Evolutionary conservation across 1,140 invertebrate species (phyloP).

Genomic region (Paramacrobiotus metropolitanus): DNA sequence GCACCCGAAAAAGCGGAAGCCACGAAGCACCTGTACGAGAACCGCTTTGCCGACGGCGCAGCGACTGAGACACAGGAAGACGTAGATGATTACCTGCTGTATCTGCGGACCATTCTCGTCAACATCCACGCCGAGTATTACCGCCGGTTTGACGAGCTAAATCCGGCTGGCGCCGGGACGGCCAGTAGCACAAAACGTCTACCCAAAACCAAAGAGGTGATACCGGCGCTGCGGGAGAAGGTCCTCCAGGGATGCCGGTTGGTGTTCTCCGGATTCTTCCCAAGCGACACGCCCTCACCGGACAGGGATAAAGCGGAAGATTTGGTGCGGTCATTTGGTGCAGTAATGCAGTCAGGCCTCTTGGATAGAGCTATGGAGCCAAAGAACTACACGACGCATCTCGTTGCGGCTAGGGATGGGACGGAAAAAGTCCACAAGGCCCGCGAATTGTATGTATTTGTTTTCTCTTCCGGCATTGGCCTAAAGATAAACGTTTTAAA

Average conservation of each 20-base stretch:
- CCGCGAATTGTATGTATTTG: slow-evolving; percentile 17
- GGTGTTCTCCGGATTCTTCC: slow-evolving; percentile 77
- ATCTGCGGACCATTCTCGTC: slow-evolving; percentile 63
- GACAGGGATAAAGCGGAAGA: slow-evolving; percentile 56
- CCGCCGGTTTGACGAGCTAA: slow-evolving; percentile 36
- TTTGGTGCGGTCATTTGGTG: slow-evolving; percentile 60
- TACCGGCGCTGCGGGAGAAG: slow-evolving; percentile 55
- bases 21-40: background rate
- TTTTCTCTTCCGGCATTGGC: slow-evolving; percentile 11
- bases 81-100: slow-evolving; percentile 76
- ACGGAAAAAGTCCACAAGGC: slow-evolving; percentile 40
- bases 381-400: slow-evolving; percentile 19
- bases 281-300: slow-evolving; percentile 47
- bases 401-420: slow-evolving; percentile 25
- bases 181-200: slow-evolving; percentile 25
- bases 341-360: slow-evolving; percentile 38
- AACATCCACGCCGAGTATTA: slow-evolving; percentile 71
- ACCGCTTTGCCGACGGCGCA: background rate
- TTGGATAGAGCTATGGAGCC: slow-evolving; percentile 14
- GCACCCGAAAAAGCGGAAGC: slow-evolving; percentile 13
- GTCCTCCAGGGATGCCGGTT: slow-evolving; percentile 53
- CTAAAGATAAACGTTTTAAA: too few species aligned
- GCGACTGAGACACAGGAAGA: slow-evolving; percentile 41
- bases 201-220: slow-evolving; percentile 61
- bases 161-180: background rate